Conservation (phyloP, 2,113 vertebrate genomes). For the Galeopterus variegatus region DNA sequence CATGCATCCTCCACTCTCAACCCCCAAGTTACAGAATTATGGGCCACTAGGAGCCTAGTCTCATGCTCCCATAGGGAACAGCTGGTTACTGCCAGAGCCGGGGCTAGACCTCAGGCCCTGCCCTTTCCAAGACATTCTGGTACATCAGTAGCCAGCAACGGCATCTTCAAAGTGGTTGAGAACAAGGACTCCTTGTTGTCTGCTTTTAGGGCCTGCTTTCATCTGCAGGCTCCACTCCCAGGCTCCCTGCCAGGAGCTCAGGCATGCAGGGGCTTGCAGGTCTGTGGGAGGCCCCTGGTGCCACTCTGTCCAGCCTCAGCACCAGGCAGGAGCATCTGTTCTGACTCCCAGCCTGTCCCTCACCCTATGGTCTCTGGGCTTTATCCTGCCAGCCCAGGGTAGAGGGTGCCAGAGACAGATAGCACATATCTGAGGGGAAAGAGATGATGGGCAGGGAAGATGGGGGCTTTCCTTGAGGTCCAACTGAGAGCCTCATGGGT, state of each 20-base stretch:
- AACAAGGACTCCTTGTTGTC: background rate
- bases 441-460: background rate
- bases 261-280: background rate
- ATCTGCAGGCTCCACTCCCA: background rate
- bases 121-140: background rate
- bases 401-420: background rate
- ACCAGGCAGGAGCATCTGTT: background rate
- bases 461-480: background rate
- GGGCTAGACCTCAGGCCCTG: background rate
- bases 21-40: background rate
- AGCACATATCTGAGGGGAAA: background rate
- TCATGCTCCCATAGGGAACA: background rate
- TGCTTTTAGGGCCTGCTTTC: background rate
- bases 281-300: background rate
- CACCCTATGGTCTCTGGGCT: background rate
- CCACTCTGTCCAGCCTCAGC: background rate
- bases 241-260: background rate
- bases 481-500: background rate
- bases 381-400: background rate
- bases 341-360: background rate
- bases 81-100: background rate
- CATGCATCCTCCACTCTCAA: background rate
- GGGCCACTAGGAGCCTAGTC: background rate
- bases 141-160: background rate
- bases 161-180: background rate